Conservation (phyloP, 2,113 vertebrate species). For the Chamaea fasciata region DNA sequence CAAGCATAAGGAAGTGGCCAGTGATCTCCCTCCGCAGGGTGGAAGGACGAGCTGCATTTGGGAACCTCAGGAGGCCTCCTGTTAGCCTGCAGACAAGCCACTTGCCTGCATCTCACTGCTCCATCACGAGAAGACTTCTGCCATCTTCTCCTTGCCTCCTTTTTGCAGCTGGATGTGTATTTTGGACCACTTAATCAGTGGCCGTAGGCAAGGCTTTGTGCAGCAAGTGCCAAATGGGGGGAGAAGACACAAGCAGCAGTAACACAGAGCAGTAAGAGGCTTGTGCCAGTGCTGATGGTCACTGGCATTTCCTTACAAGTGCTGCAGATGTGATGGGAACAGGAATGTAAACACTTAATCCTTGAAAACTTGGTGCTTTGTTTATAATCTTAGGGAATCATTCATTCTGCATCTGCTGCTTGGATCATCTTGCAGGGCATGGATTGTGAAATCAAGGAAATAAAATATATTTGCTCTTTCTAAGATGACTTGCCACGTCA, state of each 20-base stretch:
- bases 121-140: not conserved
- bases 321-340: not conserved
- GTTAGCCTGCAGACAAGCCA: not conserved
- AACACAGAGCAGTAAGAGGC: not conserved
- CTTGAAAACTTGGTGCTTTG: not conserved
- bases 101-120: not conserved
- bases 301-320: not conserved
- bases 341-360: not conserved
- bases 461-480: not conserved
- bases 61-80: not conserved
- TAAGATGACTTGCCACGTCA: not conserved
- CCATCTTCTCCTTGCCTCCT: not conserved
- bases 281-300: not conserved
- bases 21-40: not conserved
- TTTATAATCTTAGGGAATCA: not conserved
- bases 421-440: not conserved
- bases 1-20: fast-evolving
- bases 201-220: not conserved
- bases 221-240: fast-evolving
- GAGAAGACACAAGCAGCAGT: not conserved
- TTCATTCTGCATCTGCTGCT: not conserved
- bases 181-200: not conserved
- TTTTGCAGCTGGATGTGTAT: not conserved
- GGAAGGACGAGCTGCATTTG: not conserved
- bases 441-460: not conserved